Evolutionary conservation across 2,113 vertebrate genomes (phyloP).

Genomic region (Spheniscus mendiculus): DNA sequence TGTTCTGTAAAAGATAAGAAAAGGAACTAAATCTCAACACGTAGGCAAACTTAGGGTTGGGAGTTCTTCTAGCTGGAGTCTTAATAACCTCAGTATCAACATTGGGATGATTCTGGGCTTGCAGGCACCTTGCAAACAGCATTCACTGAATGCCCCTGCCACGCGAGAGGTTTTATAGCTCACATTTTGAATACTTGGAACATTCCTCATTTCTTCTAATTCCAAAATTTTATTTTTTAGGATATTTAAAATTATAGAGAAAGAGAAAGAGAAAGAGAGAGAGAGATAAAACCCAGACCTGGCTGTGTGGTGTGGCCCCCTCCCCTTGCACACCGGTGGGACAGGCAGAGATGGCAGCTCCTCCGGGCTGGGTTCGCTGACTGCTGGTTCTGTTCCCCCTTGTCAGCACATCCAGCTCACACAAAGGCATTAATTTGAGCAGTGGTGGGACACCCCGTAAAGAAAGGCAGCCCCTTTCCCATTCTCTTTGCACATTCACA

Average conservation of each 20-base stretch:
- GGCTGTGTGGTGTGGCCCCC: neutral
- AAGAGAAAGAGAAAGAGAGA: neutral
- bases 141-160: neutral
- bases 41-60: constrained; percentile 23
- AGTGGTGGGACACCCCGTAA: neutral
- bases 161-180: constrained; percentile 21
- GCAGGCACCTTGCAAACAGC: constrained; percentile 29
- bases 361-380: neutral
- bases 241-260: neutral
- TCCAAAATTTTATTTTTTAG: constrained; percentile 61
- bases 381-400: neutral
- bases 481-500: neutral
- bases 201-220: constrained; percentile 75
- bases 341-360: neutral
- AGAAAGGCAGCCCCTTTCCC: neutral
- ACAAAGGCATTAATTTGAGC: neutral
- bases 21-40: neutral
- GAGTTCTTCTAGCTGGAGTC: constrained; percentile 53
- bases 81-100: constrained; percentile 34
- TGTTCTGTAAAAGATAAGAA: neutral
- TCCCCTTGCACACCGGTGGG: neutral
- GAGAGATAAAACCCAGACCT: neutral
- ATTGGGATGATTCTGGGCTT: neutral
- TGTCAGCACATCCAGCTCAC: neutral
- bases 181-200: constrained; percentile 69